phyloP scores from a whole-genome alignment of 2,888 invertebrate species.

The Lithosia quadra region DNA sequence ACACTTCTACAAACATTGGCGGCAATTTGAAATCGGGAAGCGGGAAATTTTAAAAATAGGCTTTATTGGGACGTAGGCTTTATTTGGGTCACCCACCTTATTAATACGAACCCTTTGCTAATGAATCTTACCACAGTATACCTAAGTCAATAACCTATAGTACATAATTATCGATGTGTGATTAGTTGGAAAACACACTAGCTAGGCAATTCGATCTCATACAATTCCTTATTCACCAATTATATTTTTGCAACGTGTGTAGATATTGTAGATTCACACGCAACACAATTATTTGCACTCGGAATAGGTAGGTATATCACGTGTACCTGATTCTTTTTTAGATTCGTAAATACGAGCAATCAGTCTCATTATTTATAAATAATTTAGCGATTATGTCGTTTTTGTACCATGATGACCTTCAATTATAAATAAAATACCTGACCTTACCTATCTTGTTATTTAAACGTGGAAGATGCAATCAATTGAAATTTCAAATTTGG shows the following conservation, averaged over 20 bases:
- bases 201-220: background rate
- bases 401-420: background rate
- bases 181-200: background rate
- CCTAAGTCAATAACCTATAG: background rate
- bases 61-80: too few relatives aligned
- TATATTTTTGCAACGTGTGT: background rate
- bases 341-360: background rate
- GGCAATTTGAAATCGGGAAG: too few relatives aligned
- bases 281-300: background rate
- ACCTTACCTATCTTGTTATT: background rate
- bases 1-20: too few relatives aligned
- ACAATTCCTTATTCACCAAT: background rate
- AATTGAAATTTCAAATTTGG: too few relatives aligned
- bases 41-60: too few relatives aligned
- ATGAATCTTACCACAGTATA: background rate
- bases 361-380: background rate
- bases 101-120: too few relatives aligned
- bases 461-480: too few relatives aligned
- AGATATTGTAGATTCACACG: background rate
- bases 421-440: constrained; percentile 7
- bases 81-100: too few relatives aligned
- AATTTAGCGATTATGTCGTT: background rate
- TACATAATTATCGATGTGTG: background rate
- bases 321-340: background rate
- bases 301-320: background rate